Evolutionary conservation across 1,140 invertebrate species (phyloP), one percentile per base, ranked within the genome.

Genomic region (Contarinia nasturtii): DNA sequence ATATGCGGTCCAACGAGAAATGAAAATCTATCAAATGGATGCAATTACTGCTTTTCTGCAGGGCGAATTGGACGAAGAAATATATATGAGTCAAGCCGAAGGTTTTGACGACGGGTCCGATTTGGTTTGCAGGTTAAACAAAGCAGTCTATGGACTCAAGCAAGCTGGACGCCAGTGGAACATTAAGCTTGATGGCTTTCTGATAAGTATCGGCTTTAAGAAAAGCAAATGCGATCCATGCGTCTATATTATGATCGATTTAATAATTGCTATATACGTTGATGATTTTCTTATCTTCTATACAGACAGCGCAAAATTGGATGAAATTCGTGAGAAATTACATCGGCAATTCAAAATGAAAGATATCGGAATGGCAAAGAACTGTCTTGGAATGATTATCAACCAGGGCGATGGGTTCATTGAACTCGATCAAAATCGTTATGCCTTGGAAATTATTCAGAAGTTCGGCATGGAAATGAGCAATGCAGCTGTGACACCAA

Each of bases 1-100:
- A 42, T 55, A 67, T 46, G 54, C 61, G 43, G 58, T 58, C 8
- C 42, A 55, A 47, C 38, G 65, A 46, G 52, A 61, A 41, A 52
- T 58, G 33, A 18, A 57, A n/a, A 52, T 70, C 14, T 33, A 49
- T 34, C 62, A 69, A 47, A 61, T 70, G 47, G 65, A 70, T 55
- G 57, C 70, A 5, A 64, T 59, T 50, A 62, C 63, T 47, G 67
- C 67, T 3, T 70, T 66, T 51, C 44, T 68, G 2, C 49, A 67
- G 54, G 63, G 62, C 14, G 43, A 58, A 11, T 44, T 66, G 8
- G 51, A 60, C 7, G 60, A 66, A 47, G 51, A 57, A 21, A 57
- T 66, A 37, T 66, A 55, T 51, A 59, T 67, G 50, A 49, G 56
- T 40, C 51, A 57, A 42, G 63, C 65, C 19, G 36, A 38, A 14